These are phyloP conservation scores for Leucopternis melanops DNA, from an alignment of 2,113 vertebrate genomes.

Conservation along the genomic window DNA sequence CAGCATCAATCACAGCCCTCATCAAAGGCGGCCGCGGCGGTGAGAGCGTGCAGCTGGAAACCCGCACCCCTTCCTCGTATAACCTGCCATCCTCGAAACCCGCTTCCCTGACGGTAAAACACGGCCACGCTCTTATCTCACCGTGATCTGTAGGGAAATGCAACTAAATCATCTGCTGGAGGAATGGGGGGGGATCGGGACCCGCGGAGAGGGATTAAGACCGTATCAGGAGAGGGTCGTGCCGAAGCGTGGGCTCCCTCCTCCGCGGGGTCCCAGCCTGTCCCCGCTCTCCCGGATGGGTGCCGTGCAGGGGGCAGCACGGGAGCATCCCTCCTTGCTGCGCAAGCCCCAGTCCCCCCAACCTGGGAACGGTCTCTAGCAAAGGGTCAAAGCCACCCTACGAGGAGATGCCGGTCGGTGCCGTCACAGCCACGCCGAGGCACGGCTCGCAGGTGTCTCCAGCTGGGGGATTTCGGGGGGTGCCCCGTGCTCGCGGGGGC, in stretches of 20 bases:
- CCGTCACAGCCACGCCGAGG: rapidly evolving
- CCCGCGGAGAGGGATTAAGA: not conserved
- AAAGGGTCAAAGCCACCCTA: not conserved
- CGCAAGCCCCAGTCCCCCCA: no score
- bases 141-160: not conserved
- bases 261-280: rapidly evolving
- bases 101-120: not conserved
- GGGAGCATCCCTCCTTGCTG: not conserved
- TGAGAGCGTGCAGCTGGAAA: slow-evolving; percentile 11
- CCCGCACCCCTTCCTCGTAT: not conserved
- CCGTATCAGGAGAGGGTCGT: rapidly evolving
- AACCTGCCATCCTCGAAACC: not conserved
- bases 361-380: rapidly evolving
- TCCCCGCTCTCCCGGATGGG: not conserved
- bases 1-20: slow-evolving; percentile 65
- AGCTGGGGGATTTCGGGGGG: not conserved
- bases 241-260: not conserved
- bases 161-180: not conserved
- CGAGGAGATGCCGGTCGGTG: not conserved
- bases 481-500: rapidly evolving
- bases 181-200: not conserved
- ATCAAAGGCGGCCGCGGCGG: slow-evolving; percentile 29
- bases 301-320: not conserved
- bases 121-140: not conserved
- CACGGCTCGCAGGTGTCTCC: not conserved